These are phyloP conservation scores for Pangasius krempfi DNA, from an alignment of 2,797 vertebrate species.

Conservation along the genomic window DNA sequence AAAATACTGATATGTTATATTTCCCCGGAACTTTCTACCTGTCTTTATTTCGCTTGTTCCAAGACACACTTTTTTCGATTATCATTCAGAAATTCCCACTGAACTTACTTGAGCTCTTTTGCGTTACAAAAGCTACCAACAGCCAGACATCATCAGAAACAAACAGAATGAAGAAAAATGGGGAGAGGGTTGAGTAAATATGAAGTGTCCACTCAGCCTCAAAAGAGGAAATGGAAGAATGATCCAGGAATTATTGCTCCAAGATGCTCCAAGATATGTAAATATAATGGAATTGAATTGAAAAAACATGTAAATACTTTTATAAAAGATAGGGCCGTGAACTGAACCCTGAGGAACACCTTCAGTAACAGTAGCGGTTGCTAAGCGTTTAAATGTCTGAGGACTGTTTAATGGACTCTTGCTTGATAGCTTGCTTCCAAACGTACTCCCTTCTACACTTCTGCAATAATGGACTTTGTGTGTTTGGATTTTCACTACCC, in stretches of 20 bases:
- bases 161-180: not conserved
- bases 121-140: not conserved
- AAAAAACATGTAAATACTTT: not conserved
- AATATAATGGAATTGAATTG: not conserved
- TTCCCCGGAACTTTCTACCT: not conserved
- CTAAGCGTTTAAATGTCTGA: not conserved
- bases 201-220: not conserved
- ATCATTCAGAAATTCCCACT: not conserved
- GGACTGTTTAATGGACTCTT: not conserved
- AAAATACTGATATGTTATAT: not conserved
- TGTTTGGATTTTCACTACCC: not conserved
- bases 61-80: not conserved
- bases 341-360: slow-evolving; percentile 17
- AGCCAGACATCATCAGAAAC: not conserved
- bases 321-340: not conserved
- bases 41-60: not conserved
- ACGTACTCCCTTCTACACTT: not conserved
- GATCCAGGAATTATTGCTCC: not conserved
- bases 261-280: not conserved
- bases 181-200: not conserved
- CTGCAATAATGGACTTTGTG: not conserved
- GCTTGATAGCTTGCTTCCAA: not conserved
- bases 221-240: not conserved
- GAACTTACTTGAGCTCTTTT: not conserved
- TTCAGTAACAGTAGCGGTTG: not conserved